phyloP scores from a whole-genome alignment of 2,113 vertebrate genomes.

The Sula dactylatra region DNA sequence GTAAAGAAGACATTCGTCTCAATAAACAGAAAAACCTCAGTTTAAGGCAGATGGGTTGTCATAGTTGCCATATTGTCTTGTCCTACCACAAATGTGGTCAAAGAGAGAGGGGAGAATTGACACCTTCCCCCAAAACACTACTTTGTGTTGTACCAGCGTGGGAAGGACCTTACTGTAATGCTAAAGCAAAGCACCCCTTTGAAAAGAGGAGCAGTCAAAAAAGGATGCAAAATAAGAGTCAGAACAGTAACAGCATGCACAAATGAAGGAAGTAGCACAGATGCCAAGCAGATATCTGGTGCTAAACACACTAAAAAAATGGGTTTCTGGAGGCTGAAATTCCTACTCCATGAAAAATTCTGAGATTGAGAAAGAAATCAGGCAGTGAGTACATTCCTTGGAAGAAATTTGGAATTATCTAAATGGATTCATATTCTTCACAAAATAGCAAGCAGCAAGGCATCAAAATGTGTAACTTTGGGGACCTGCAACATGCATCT shows the following conservation, averaged over 20 bases:
- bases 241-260: not conserved
- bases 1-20: constrained; percentile 59
- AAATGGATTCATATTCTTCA: not conserved
- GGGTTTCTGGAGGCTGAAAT: not conserved
- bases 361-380: not conserved
- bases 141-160: not conserved
- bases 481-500: not conserved
- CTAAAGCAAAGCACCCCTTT: not conserved
- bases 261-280: not conserved
- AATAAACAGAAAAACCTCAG: not conserved
- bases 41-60: not conserved
- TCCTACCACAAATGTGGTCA: not conserved
- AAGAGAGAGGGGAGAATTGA: not conserved
- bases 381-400: not conserved
- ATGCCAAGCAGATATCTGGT: not conserved
- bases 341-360: not conserved
- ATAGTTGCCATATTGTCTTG: not conserved
- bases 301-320: not conserved
- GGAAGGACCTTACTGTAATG: not conserved
- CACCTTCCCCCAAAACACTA: not conserved
- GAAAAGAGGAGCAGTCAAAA: not conserved
- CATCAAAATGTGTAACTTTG: not conserved
- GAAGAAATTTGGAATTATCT: not conserved
- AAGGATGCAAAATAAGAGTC: not conserved
- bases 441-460: not conserved